phyloP scores from a whole-genome alignment of 2,113 vertebrate species.

The Notiomystis cincta region DNA sequence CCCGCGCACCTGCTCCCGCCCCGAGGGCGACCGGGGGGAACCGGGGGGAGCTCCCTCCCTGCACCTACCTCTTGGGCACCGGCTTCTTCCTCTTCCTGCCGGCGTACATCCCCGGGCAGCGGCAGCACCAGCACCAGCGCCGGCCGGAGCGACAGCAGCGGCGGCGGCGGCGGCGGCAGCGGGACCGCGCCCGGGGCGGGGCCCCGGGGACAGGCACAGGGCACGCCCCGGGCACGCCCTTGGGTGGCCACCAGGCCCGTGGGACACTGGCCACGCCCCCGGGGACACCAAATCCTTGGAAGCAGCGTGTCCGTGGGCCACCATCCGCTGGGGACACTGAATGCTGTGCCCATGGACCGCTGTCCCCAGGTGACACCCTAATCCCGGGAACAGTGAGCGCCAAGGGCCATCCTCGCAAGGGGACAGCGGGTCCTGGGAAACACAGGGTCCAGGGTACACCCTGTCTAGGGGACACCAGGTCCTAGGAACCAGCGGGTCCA shows the following conservation, averaged over 20 bases:
- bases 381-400: not conserved
- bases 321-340: no score
- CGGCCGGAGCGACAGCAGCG: not conserved
- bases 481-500: not conserved
- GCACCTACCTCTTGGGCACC: slow-evolving; percentile 28
- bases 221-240: not conserved
- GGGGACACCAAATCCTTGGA: not conserved
- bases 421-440: not conserved
- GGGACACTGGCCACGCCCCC: not conserved
- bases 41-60: no score
- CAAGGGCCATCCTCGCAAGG: no score
- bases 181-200: not conserved
- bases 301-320: accelerated
- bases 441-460: not conserved
- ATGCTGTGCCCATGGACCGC: accelerated
- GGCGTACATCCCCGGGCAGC: not conserved
- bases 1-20: not conserved
- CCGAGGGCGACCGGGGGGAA: no score
- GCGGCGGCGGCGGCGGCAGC: not conserved
- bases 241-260: not conserved
- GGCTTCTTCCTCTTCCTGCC: slow-evolving; percentile 48
- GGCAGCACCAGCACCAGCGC: not conserved
- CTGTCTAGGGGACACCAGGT: not conserved
- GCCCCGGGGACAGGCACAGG: not conserved
- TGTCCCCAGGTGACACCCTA: not conserved